Percentiles rank a stretch among this genome's conserved stretches.
Evolutionary conservation across 2,113 vertebrate species (phyloP).

Genomic region (Oxyruncus cristatus): DNA sequence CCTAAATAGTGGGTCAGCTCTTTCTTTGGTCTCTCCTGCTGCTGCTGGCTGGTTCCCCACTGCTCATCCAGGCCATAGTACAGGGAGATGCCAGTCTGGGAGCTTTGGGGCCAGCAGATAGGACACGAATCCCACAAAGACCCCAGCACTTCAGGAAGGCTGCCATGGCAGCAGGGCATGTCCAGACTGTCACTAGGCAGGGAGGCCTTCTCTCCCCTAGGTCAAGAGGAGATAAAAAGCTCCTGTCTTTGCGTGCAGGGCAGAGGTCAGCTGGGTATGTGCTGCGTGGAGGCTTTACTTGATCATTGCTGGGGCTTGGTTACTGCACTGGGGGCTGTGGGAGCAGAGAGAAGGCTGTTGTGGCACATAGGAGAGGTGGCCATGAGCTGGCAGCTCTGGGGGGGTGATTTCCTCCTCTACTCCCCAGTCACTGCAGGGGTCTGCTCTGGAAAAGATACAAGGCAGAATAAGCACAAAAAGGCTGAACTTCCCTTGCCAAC

Average conservation of each 20-base stretch:
- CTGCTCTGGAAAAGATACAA: not conserved
- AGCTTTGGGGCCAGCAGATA: not conserved
- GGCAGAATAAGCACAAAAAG: not conserved
- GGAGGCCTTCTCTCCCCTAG: not conserved
- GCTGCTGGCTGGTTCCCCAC: not conserved
- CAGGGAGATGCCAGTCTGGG: not conserved
- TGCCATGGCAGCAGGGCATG: not conserved
- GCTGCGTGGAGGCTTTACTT: not conserved
- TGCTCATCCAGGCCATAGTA: not conserved
- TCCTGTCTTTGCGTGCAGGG: not conserved
- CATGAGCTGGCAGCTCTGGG: not conserved
- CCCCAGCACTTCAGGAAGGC: not conserved
- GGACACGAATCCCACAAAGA: accelerated
- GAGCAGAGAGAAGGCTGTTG: not conserved
- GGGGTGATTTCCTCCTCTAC: not conserved
- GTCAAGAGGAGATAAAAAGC: not conserved
- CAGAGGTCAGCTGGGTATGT: not conserved
- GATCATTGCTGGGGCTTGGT: not conserved
- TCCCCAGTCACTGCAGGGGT: not conserved
- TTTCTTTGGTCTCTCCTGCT: not conserved
- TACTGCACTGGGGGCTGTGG: not conserved
- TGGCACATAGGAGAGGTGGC: not conserved
- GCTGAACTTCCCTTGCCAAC: not conserved
- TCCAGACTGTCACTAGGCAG: not conserved
- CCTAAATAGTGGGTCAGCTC: not conserved